A percentile compares a stretch with the other conserved stretches of the same genome.
Conservation (phyloP, 1,140 invertebrate species). For the Galleria mellonella region DNA sequence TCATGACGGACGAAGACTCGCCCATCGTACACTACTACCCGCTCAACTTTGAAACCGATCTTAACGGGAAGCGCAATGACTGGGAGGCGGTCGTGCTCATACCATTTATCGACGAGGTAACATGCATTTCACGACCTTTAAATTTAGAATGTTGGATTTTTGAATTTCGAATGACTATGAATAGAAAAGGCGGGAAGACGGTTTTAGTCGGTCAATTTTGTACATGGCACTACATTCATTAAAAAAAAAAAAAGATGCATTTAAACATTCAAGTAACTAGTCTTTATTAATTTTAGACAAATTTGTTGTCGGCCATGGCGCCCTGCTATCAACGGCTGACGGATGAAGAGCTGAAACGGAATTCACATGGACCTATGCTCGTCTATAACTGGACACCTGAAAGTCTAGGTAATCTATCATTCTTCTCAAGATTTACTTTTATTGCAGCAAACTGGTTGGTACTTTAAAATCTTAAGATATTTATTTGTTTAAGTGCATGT, state of each 20-base stretch:
- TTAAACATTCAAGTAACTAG: too few relatives aligned
- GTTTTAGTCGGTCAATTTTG: too few relatives aligned
- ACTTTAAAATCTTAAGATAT: constrained; percentile 9
- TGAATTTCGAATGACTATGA: background rate
- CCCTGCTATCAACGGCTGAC: constrained; percentile 81
- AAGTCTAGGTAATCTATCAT: constrained; percentile 63
- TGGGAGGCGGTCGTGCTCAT: constrained; percentile 99
- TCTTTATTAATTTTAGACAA: constrained; percentile 61
- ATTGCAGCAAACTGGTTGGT: too few relatives aligned
- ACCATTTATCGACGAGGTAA: constrained; percentile 95
- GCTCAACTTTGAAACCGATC: constrained; percentile 89
- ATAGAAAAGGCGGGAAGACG: too few relatives aligned
- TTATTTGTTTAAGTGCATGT: too few relatives aligned
- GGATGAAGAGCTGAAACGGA: constrained; percentile 83
- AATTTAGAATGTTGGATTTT: background rate
- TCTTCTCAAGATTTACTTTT: background rate
- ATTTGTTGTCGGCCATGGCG: constrained; percentile 86
- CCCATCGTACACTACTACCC: constrained; percentile 95
- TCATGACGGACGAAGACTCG: constrained; percentile 89
- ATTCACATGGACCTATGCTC: constrained; percentile 90
- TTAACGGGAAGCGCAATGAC: constrained; percentile 95
- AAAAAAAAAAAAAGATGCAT: too few relatives aligned
- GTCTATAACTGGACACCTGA: constrained; percentile 82
- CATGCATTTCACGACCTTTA: too few relatives aligned
- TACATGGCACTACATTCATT: too few relatives aligned